Evolutionary conservation across 2,888 invertebrate species (phyloP).

Genomic region (Agonopterix heracliana): DNA sequence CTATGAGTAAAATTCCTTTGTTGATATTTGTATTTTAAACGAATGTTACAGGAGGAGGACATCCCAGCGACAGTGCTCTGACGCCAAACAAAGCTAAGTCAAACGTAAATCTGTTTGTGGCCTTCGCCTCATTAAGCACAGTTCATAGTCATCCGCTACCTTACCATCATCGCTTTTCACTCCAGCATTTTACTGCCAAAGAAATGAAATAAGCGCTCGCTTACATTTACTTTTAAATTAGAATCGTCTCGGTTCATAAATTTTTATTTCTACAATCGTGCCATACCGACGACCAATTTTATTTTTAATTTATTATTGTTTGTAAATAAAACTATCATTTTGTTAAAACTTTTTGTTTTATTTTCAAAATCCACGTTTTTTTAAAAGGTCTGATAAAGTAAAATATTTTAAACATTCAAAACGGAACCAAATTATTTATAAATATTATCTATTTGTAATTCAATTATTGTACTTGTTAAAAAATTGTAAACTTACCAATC

Average conservation of each 20-base stretch:
- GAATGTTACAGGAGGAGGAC: conserved; percentile 60
- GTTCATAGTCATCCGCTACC: conserved; percentile 58
- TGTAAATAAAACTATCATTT: conserved; percentile 49
- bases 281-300: conserved; percentile 40
- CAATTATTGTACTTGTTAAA: conserved; percentile 49
- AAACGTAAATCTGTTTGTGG: conserved; percentile 60
- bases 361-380: conserved; percentile 19
- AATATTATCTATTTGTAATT: conserved; percentile 20
- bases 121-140: conserved; percentile 44
- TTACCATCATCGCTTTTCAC: conserved; percentile 60
- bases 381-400: conserved; percentile 20
- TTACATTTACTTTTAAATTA: conserved; percentile 27
- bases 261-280: conserved; percentile 21
- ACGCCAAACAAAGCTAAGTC: conserved; percentile 69
- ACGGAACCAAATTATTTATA: conserved; percentile 52
- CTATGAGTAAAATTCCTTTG: too few relatives aligned
- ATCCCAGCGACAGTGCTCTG: conserved; percentile 68
- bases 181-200: conserved; percentile 35
- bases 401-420: conserved; percentile 29
- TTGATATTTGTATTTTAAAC: too few relatives aligned
- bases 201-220: conserved; percentile 35
- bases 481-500: conserved; percentile 34
- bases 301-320: conserved; percentile 29
- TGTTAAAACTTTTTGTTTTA: conserved; percentile 28
- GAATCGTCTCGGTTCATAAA: conserved; percentile 19